Evolutionary conservation across 2,113 vertebrate species (phyloP), one percentile per base, ranked within the genome.

Genomic region (Dasyurus viverrinus): DNA sequence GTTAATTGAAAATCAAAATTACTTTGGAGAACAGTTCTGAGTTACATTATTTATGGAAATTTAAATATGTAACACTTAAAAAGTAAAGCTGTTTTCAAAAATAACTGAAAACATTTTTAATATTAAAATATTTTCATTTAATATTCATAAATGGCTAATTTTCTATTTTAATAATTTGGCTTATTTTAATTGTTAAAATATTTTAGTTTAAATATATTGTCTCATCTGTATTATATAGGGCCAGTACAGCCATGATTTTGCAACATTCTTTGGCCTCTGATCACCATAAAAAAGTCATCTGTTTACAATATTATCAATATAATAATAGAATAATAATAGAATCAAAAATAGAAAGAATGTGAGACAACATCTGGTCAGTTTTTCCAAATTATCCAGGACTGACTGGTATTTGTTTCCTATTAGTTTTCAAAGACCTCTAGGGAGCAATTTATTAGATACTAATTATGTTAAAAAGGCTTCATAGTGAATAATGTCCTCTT

Each of bases 321-420:
- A n/a, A n/a, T n/a, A n/a, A n/a, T n/a, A n/a, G n/a, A n/a, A n/a
- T n/a, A n/a, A n/a, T 4, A 5, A 1, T 47, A 53, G 30, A 53
- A 57, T 90, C 16, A 8, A 25, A 5, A 91, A 23, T 27, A 42
- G 30, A 36, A 55, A 52, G 22, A 53, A 22, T 90, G 3, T 52
- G 46, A 55, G 27, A 22, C 3, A 36, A 42, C 10, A 14, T 30
- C 0, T 10, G 47, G 2, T 90, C 30, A 3, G 0, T 36, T 27
- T 4, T 22, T 10, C 9, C 3, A 42, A 84, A 42, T 8, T 84
- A 42, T 48, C 14, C 46, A 19, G 48, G 46, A 46, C 90, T 14
- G 11, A 8, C 9, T 0, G 2, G 2, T 19, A 22, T 8, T 30
- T 3, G 12, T 9, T 30, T 11, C 0, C 0, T 36, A 8, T 3